phyloP scores from a whole-genome alignment of 2,888 invertebrate genomes.

The Nephrotoma guestfalica region DNA sequence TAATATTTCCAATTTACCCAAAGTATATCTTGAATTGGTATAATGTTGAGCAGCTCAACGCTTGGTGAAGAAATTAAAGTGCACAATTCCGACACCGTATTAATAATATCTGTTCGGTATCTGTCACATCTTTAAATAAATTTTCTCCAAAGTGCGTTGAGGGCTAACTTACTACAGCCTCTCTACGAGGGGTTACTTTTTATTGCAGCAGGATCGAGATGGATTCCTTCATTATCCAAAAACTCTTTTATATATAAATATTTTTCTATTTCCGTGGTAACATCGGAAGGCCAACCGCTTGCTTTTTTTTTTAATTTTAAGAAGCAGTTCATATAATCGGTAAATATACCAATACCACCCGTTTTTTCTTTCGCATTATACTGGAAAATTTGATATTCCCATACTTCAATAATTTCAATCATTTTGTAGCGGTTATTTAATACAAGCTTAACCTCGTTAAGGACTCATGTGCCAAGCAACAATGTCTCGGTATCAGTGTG shows the following conservation, averaged over 20 bases:
- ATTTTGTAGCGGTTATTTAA: background rate
- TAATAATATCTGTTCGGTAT: background rate
- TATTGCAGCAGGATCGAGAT: background rate
- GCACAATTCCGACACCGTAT: background rate
- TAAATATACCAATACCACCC: background rate
- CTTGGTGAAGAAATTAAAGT: background rate
- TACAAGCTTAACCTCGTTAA: background rate
- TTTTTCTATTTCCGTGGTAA: background rate
- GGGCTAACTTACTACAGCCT: background rate
- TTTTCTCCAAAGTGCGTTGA: background rate
- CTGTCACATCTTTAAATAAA: background rate
- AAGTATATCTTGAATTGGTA: background rate
- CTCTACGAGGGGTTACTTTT: background rate
- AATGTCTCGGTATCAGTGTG: background rate
- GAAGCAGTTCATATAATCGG: background rate
- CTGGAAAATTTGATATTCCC: background rate
- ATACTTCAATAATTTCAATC: background rate
- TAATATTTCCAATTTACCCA: background rate
- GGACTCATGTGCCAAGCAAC: background rate
- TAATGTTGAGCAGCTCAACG: background rate
- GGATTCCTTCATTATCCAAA: background rate
- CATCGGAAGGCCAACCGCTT: background rate
- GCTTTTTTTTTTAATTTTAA: background rate
- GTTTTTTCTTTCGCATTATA: background rate
- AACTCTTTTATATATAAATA: background rate